phyloP scores from a whole-genome alignment of 2,113 vertebrate genomes.

The Falcunculus frontatus region DNA sequence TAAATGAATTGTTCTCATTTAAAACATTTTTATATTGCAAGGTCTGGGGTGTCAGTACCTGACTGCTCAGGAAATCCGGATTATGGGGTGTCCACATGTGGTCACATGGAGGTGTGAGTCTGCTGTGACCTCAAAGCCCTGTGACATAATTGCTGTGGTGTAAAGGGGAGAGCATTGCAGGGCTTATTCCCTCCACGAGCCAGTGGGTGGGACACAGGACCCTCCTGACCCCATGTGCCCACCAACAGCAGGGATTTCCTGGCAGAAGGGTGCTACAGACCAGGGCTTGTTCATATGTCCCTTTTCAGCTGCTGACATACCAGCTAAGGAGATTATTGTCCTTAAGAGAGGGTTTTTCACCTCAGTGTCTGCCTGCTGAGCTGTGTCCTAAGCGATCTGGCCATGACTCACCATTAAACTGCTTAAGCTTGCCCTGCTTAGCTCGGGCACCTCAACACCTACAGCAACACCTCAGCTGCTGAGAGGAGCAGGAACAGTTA shows the following conservation, averaged over 20 bases:
- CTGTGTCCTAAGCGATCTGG: neutral
- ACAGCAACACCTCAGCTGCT: neutral
- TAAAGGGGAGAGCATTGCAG: neutral
- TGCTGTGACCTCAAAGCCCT: neutral
- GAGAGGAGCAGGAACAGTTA: neutral
- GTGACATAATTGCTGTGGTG: neutral
- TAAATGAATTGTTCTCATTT: neutral
- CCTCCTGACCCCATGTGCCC: neutral
- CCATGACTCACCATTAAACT: neutral
- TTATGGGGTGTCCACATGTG: neutral
- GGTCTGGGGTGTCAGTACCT: neutral
- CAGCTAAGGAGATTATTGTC: slow-evolving; percentile 6
- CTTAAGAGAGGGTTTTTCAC: neutral
- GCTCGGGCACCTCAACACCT: neutral
- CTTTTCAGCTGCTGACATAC: neutral
- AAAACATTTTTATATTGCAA: neutral
- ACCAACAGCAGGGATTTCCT: neutral
- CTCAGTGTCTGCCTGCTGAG: neutral
- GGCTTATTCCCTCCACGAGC: neutral
- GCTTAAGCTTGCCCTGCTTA: neutral
- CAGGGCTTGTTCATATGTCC: neutral
- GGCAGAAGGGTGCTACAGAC: neutral
- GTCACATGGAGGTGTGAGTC: neutral
- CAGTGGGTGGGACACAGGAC: neutral
- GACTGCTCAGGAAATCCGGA: neutral